Evolutionary conservation across 2,888 invertebrate genomes (phyloP).

Genomic region (Mimachlamys varia): DNA sequence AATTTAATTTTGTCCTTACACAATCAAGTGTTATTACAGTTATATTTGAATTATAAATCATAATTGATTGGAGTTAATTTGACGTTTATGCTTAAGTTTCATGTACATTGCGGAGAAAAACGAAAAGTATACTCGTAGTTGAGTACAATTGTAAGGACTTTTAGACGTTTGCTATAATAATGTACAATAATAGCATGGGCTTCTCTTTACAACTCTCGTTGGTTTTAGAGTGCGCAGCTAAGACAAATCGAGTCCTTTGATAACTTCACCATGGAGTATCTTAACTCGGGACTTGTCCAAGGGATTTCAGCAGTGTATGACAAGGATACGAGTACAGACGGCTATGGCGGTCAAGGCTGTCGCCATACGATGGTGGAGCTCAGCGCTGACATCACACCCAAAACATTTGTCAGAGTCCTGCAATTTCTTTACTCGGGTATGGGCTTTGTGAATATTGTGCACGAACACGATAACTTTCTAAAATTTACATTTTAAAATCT

Average conservation of each 20-base stretch:
- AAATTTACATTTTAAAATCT: neutral
- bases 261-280: conserved; percentile 63
- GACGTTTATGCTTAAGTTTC: too few species aligned
- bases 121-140: too few species aligned
- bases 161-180: too few species aligned
- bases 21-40: too few species aligned
- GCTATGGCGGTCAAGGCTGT: conserved; percentile 23
- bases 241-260: conserved; percentile 60
- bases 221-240: conserved; percentile 64
- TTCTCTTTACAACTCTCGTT: neutral
- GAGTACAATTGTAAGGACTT: too few species aligned
- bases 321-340: conserved; percentile 39
- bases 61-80: too few species aligned
- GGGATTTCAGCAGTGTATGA: conserved; percentile 65
- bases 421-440: conserved; percentile 78
- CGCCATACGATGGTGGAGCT: conserved; percentile 66
- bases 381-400: conserved; percentile 69
- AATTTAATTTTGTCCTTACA: too few species aligned
- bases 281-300: conserved; percentile 70
- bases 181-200: too few species aligned
- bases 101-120: too few species aligned
- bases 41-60: too few species aligned
- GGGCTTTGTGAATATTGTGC: neutral
- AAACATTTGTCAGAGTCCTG: conserved; percentile 72
- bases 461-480: neutral